phyloP scores from a whole-genome alignment of 2,888 invertebrate genomes.

The Ariolimax columbianus region DNA sequence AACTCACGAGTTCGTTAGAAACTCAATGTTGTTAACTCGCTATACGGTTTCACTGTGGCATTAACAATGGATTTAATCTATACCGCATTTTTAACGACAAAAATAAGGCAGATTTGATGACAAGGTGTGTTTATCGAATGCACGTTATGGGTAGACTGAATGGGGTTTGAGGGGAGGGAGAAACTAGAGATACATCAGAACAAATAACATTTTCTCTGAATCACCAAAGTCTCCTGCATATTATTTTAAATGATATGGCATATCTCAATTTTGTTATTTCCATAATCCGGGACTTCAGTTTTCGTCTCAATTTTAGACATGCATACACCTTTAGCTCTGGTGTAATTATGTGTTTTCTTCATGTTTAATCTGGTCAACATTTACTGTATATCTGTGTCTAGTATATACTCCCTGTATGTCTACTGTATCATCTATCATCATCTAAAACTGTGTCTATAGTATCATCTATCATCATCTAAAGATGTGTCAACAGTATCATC shows the following conservation, averaged over 20 bases:
- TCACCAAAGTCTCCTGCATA: neutral
- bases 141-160: neutral
- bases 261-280: neutral
- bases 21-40: neutral
- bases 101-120: neutral
- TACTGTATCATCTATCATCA: too few relatives aligned
- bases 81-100: neutral
- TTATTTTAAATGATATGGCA: neutral
- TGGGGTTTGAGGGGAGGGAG: neutral
- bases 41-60: neutral
- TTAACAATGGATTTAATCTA: neutral
- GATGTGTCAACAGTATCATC: too few relatives aligned
- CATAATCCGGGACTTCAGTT: neutral
- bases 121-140: neutral
- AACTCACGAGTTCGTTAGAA: slow-evolving; percentile 17
- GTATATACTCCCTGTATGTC: too few relatives aligned
- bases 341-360: neutral
- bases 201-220: neutral
- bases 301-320: neutral
- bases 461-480: too few relatives aligned
- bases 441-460: too few relatives aligned
- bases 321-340: too few relatives aligned
- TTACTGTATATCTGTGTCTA: too few relatives aligned
- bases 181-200: neutral
- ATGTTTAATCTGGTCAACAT: too few relatives aligned